phyloP scores from a whole-genome alignment of 2,797 vertebrate genomes.

The Gambusia yucatana region DNA sequence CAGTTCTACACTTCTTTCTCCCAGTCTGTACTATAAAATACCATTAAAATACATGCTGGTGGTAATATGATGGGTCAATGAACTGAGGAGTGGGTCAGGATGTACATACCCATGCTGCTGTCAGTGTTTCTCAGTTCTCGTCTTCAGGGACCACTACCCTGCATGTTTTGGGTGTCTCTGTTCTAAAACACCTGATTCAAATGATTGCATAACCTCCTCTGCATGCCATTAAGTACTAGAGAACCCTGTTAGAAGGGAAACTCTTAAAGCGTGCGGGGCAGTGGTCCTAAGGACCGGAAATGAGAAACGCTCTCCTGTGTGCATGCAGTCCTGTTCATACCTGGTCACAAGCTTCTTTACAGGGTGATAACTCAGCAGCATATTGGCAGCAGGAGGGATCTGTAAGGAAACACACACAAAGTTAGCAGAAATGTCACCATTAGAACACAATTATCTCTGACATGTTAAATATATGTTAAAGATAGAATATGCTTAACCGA shows the following conservation, averaged over 20 bases:
- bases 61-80: background rate
- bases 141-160: too few species aligned
- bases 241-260: too few species aligned
- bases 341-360: constrained; percentile 95
- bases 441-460: background rate
- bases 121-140: too few species aligned
- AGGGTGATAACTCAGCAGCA: constrained; percentile 89
- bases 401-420: constrained; percentile 44
- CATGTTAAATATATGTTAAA: background rate
- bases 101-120: constrained; percentile 1
- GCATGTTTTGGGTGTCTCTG: too few species aligned
- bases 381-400: constrained; percentile 91
- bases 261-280: too few species aligned
- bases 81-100: background rate
- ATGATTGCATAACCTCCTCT: too few species aligned
- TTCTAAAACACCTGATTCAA: too few species aligned
- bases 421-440: background rate
- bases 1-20: background rate
- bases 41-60: background rate
- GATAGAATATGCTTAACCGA: background rate
- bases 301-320: background rate
- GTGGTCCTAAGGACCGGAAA: too few species aligned
- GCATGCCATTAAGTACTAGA: too few species aligned
- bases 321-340: constrained; percentile 73
- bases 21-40: background rate